Evolutionary conservation across 2,888 invertebrate genomes (phyloP).

Genomic region (Silvanus unidentatus): DNA sequence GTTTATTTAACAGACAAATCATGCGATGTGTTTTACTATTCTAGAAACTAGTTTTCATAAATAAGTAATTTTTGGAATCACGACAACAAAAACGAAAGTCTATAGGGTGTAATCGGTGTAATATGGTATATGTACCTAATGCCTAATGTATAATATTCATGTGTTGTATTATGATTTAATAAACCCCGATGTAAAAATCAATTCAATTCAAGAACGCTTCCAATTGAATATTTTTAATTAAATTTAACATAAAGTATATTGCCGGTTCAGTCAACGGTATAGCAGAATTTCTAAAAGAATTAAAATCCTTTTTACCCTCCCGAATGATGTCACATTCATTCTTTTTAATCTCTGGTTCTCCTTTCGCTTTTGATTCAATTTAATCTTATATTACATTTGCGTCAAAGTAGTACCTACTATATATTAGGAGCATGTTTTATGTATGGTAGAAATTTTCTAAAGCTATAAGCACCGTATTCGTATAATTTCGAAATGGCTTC

Average conservation of each 20-base stretch:
- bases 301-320: conserved; percentile 5
- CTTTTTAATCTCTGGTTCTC: background rate
- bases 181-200: too few relatives aligned
- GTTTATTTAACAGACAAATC: too few relatives aligned
- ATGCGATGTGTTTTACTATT: too few relatives aligned
- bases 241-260: background rate
- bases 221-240: background rate
- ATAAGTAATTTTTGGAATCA: too few relatives aligned
- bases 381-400: conserved; percentile 1
- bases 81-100: too few relatives aligned
- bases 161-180: too few relatives aligned
- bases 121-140: too few relatives aligned
- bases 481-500: too few relatives aligned
- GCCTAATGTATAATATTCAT: too few relatives aligned
- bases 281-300: conserved; percentile 5
- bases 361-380: background rate
- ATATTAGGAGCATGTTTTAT: background rate
- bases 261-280: background rate
- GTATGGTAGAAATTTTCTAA: background rate
- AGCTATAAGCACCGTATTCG: too few relatives aligned
- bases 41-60: too few relatives aligned
- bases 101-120: too few relatives aligned
- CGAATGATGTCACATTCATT: conserved; percentile 1
- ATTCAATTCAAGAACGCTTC: background rate
- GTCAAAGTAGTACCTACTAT: background rate